A percentile compares a stretch with the other conserved stretches of the same genome.
Evolutionary conservation across 1,140 invertebrate genomes (phyloP).

Genomic region (Dinoponera quadriceps): DNA sequence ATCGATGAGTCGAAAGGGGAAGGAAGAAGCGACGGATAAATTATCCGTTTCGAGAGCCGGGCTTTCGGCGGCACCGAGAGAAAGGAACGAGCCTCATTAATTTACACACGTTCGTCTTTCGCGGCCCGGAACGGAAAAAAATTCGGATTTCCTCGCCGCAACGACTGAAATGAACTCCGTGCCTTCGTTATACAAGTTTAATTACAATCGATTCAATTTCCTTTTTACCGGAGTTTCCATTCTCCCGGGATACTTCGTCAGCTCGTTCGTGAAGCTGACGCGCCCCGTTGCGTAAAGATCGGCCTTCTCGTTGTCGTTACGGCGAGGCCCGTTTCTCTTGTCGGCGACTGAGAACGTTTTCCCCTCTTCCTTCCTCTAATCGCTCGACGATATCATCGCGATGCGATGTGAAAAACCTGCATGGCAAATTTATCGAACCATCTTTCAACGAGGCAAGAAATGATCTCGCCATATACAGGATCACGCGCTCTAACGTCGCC

Average conservation of each 20-base stretch:
- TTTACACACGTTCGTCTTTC: conserved; percentile 22
- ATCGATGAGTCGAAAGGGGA: not conserved
- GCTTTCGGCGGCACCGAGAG: not conserved
- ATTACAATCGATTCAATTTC: conserved; percentile 72
- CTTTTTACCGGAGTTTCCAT: conserved; percentile 53
- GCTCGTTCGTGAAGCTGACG: conserved; percentile 60
- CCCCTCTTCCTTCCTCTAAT: conserved; percentile 18
- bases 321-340: not conserved
- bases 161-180: conserved; percentile 50
- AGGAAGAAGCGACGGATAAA: not conserved
- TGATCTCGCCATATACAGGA: no score
- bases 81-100: not conserved
- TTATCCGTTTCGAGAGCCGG: not conserved
- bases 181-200: conserved; percentile 72
- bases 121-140: conserved; percentile 16
- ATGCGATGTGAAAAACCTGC: no score
- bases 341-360: no score
- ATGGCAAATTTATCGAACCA: no score
- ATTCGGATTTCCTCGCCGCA: conserved; percentile 27
- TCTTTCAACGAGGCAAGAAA: no score
- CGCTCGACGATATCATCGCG: not conserved
- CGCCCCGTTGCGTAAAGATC: conserved; percentile 20
- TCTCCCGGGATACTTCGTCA: conserved; percentile 53
- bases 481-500: no score
- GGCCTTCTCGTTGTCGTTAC: conserved; percentile 12